phyloP scores from a whole-genome alignment of 2,113 vertebrate genomes.

The Nothocercus nigrocapillus region DNA sequence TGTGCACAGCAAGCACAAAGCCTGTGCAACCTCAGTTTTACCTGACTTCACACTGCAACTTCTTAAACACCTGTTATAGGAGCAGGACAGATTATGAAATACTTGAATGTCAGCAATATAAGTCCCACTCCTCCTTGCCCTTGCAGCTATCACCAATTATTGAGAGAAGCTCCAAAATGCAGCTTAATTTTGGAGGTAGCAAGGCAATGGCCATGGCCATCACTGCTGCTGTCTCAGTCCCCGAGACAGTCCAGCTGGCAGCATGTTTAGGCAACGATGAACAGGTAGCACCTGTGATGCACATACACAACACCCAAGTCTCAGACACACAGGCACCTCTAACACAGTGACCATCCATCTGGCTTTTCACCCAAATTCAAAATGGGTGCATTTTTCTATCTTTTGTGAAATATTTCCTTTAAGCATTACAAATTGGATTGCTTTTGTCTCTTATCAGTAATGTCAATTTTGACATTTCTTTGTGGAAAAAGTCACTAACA shows the following conservation, averaged over 20 bases:
- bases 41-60: neutral
- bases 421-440: neutral
- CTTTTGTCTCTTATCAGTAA: neutral
- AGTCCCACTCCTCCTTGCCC: neutral
- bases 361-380: neutral
- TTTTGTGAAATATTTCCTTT: neutral
- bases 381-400: neutral
- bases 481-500: neutral
- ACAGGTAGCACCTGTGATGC: neutral
- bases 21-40: neutral
- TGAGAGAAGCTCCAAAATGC: neutral
- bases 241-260: neutral
- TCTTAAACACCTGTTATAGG: neutral
- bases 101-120: accelerated
- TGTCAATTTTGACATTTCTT: neutral
- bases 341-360: neutral
- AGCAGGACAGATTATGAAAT: neutral
- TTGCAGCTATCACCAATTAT: neutral
- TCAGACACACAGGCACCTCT: neutral
- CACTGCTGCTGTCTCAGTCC: neutral
- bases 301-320: neutral
- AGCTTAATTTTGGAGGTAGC: neutral
- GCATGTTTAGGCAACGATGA: neutral
- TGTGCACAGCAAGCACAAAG: neutral
- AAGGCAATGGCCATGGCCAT: neutral